phyloP scores from a whole-genome alignment of 2,113 vertebrate species.

The Amblyornis subalaris region DNA sequence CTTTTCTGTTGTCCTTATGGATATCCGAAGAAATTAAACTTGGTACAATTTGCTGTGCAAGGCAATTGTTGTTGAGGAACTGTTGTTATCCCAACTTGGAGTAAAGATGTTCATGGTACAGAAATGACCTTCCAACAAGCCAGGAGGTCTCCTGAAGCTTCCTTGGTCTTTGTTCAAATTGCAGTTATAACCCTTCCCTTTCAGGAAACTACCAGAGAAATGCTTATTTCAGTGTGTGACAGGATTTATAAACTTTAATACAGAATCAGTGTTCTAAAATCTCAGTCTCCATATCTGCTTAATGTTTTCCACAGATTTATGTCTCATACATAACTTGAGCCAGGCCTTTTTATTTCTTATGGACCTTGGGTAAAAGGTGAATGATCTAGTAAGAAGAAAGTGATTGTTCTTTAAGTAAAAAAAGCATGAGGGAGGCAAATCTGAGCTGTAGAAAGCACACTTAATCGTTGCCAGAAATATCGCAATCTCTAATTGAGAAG shows the following conservation, averaged over 20 bases:
- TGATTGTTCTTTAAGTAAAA: neutral
- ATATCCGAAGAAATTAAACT: neutral
- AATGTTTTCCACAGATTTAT: neutral
- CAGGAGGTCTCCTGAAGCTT: neutral
- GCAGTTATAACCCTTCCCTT: neutral
- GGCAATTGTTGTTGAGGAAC: neutral
- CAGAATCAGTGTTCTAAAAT: neutral
- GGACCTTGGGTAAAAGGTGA: neutral
- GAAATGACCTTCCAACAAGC: neutral
- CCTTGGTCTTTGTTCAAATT: neutral
- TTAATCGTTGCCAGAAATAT: constrained; percentile 30
- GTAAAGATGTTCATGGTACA: neutral
- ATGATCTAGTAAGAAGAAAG: neutral
- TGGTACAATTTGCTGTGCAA: neutral
- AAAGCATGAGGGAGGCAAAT: neutral
- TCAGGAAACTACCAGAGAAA: neutral
- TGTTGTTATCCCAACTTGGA: neutral
- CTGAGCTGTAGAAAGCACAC: neutral
- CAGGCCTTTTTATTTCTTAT: neutral
- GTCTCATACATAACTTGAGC: neutral
- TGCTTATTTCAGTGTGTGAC: neutral
- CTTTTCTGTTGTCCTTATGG: neutral
- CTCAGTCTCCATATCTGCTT: neutral
- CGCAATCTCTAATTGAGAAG: constrained; percentile 13
- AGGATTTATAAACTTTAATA: neutral